Evolutionary conservation across 2,797 vertebrate genomes (phyloP).

Genomic region (Lindbergichthys nudifrons): DNA sequence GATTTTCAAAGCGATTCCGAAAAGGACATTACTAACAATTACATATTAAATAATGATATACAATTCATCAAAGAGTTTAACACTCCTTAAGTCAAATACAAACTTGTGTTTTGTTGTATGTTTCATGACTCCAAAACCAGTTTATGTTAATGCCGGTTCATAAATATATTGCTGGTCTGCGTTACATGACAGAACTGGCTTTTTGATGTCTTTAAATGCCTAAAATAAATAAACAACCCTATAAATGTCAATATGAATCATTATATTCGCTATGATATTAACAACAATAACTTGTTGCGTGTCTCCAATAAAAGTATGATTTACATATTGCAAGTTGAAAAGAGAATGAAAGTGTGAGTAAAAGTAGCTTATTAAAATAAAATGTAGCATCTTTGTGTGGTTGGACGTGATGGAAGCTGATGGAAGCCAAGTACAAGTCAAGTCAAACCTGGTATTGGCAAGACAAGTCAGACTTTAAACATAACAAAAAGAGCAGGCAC

Average conservation of each 20-base stretch:
- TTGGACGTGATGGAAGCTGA: background rate
- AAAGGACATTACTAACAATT: background rate
- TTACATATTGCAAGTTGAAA: background rate
- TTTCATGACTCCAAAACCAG: background rate
- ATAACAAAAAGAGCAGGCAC: too few relatives aligned
- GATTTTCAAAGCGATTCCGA: conserved; percentile 11
- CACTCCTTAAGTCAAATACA: background rate
- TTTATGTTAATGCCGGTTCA: background rate
- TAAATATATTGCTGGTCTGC: background rate
- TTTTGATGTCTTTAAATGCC: background rate
- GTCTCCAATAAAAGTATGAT: background rate
- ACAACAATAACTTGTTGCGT: background rate
- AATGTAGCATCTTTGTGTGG: background rate
- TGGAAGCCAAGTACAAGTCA: background rate
- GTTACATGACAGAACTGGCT: background rate
- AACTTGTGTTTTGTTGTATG: too few relatives aligned
- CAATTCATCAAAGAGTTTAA: background rate
- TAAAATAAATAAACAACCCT: background rate
- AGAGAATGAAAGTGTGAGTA: background rate
- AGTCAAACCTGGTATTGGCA: background rate
- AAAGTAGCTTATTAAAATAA: background rate
- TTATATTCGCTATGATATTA: background rate
- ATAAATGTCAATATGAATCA: background rate
- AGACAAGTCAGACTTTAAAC: background rate
- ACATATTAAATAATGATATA: background rate